Percentiles rank a stretch among this genome's conserved stretches.
These are phyloP conservation scores for Drosophila miranda DNA, from an alignment of 1,140 invertebrate species.

Conservation along the genomic window DNA sequence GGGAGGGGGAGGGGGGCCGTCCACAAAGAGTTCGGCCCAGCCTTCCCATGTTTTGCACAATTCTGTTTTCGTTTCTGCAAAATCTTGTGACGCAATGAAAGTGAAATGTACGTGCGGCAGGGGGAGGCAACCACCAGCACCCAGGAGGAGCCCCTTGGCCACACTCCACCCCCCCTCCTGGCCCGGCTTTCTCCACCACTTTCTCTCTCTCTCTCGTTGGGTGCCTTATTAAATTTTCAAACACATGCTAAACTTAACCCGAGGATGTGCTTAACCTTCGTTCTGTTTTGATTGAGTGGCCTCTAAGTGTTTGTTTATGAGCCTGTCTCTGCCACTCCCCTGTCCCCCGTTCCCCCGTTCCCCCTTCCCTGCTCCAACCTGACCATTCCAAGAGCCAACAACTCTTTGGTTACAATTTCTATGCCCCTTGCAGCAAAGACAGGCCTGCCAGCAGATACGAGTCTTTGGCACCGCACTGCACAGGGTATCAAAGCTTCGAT, in stretches of 20 bases:
- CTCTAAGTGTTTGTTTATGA: constrained; percentile 72
- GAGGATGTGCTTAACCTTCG: constrained; percentile 76
- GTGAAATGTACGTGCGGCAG: constrained; percentile 19
- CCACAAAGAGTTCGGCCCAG: constrained; percentile 19
- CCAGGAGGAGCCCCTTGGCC: constrained; percentile 31
- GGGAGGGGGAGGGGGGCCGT: background rate
- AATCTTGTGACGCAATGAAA: constrained; percentile 56
- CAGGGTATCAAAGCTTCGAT: too few species aligned
- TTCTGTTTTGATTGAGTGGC: constrained; percentile 79
- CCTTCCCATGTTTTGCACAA: constrained; percentile 26
- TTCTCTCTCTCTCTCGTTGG: constrained; percentile 7
- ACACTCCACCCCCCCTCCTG: background rate
- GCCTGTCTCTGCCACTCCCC: constrained; percentile 8
- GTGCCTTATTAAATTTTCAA: constrained; percentile 78
- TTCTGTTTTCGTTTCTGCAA: constrained; percentile 21
- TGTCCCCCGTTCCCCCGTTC: background rate
- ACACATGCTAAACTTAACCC: constrained; percentile 80
- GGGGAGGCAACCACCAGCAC: background rate
- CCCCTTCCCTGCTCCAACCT: constrained; percentile 1
- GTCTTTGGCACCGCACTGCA: too few species aligned
- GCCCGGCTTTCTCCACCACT: background rate
- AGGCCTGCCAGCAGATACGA: too few species aligned
- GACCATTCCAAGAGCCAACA: too few species aligned
- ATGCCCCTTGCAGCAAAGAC: too few species aligned
- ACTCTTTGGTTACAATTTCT: too few species aligned